A percentile compares a stretch with the other conserved stretches of the same genome.
Conservation (phyloP, 2,113 vertebrate genomes). For the Sceloporus undulatus region DNA sequence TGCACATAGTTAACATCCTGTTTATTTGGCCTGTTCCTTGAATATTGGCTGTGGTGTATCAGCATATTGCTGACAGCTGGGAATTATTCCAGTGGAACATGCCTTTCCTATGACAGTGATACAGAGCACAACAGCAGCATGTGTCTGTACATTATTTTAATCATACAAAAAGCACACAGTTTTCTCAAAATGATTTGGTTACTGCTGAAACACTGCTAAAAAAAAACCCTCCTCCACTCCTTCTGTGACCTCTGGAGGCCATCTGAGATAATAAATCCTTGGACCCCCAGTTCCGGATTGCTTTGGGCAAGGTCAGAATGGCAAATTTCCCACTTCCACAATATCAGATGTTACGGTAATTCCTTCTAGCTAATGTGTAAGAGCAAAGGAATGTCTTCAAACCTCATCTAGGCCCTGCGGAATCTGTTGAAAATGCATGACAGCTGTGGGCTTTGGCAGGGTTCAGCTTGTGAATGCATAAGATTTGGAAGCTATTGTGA, state of each 20-base stretch:
- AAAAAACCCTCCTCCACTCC: conserved; percentile 50
- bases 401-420: conserved; percentile 90
- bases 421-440: conserved; percentile 99
- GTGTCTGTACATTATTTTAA: conserved; percentile 81
- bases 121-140: conserved; percentile 86
- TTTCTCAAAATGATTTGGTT: conserved; percentile 82
- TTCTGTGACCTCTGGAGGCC: conserved; percentile 81
- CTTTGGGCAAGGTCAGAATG: conserved; percentile 93
- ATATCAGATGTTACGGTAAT: conserved; percentile 98
- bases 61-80: conserved; percentile 91
- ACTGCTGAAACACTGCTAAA: conserved; percentile 54
- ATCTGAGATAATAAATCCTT: conserved; percentile 91
- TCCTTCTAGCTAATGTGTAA: conserved; percentile 95
- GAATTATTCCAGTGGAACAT: conserved; percentile 90
- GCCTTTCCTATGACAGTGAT: conserved; percentile 94
- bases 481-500: conserved; percentile 85
- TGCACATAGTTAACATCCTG: conserved; percentile 89
- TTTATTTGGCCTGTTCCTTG: conserved; percentile 85
- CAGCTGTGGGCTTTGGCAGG: conserved; percentile 94
- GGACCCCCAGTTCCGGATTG: conserved; percentile 89
- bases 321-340: conserved; percentile 95
- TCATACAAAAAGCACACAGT: conserved; percentile 67
- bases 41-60: conserved; percentile 84
- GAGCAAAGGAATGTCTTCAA: conserved; percentile 94
- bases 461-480: conserved; percentile 84